Conservation (phyloP, 2,888 invertebrate genomes). For the Sclerodermus sp. region DNA sequence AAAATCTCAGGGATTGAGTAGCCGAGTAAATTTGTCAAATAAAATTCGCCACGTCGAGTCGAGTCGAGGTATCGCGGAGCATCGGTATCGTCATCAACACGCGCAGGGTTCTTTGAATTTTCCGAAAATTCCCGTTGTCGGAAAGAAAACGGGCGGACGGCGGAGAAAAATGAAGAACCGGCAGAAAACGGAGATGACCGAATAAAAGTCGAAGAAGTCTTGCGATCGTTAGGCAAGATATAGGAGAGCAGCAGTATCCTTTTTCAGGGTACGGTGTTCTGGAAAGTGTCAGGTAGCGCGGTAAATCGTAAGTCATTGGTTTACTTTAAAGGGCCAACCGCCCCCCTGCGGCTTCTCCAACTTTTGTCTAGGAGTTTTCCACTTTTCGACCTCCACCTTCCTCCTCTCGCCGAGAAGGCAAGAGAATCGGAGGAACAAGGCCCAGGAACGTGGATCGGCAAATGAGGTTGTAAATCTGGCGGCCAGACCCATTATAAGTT, state of each 20-base stretch:
- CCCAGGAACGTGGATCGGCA: conserved; percentile 21
- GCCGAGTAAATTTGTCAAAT: too few relatives aligned
- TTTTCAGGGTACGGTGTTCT: conserved; percentile 1
- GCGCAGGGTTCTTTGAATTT: too few relatives aligned
- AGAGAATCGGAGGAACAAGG: conserved; percentile 11
- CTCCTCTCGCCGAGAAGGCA: conserved; percentile 17
- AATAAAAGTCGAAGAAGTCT: conserved; percentile 2
- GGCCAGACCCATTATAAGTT: conserved; percentile 45
- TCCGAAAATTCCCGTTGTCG: too few relatives aligned
- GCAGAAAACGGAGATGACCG: neutral
- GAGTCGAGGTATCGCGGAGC: too few relatives aligned
- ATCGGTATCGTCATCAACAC: too few relatives aligned
- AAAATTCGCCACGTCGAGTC: too few relatives aligned
- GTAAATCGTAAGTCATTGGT: conserved; percentile 29
- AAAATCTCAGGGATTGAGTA: too few relatives aligned
- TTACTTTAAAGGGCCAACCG: conserved; percentile 8
- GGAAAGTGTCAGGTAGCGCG: conserved; percentile 25
- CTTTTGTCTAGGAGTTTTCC: neutral
- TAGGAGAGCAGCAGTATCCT: neutral
- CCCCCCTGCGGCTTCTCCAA: neutral
- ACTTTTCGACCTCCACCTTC: neutral
- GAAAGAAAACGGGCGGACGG: too few relatives aligned
- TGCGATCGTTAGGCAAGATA: neutral
- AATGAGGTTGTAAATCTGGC: conserved; percentile 42
- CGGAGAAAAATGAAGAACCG: neutral